A percentile compares a stretch with the other conserved stretches of the same genome.
Evolutionary conservation across 2,888 invertebrate species (phyloP).

Genomic region (Tubulanus polymorphus): DNA sequence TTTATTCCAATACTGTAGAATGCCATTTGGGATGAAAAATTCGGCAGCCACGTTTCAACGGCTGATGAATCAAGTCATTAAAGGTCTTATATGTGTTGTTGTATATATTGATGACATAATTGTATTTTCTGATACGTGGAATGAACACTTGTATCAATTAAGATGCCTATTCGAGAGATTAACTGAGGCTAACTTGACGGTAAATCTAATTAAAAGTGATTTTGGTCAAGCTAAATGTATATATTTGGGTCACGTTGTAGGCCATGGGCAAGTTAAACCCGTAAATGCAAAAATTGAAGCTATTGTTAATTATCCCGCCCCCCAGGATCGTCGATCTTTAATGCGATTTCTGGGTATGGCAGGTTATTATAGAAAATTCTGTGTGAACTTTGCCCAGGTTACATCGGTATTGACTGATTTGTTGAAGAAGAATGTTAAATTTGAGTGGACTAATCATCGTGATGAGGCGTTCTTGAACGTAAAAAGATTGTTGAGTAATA

Average conservation of each 20-base stretch:
- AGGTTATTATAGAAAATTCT: neutral
- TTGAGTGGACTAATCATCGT: neutral
- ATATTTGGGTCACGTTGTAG: neutral
- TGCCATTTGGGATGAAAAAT: conserved; percentile 25
- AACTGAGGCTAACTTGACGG: neutral
- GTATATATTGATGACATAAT: conserved; percentile 8
- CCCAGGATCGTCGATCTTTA: neutral
- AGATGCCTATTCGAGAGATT: neutral
- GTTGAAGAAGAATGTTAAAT: neutral
- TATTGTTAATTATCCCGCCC: neutral
- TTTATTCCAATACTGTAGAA: conserved; percentile 21
- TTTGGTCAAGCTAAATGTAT: neutral
- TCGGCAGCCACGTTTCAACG: conserved; percentile 21
- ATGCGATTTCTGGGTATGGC: neutral
- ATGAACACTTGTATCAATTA: neutral
- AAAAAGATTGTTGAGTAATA: neutral
- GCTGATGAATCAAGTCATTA: conserved; percentile 13
- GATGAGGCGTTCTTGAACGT: neutral
- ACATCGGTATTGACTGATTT: neutral
- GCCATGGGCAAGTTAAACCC: neutral
- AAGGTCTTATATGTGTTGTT: conserved; percentile 3
- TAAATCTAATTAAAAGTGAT: neutral
- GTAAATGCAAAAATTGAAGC: neutral
- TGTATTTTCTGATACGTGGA: neutral
- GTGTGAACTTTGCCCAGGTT: neutral